Evolutionary conservation across 2,888 invertebrate species (phyloP), one percentile per base, ranked within the genome.

Genomic region (Nowickia ferox): DNA sequence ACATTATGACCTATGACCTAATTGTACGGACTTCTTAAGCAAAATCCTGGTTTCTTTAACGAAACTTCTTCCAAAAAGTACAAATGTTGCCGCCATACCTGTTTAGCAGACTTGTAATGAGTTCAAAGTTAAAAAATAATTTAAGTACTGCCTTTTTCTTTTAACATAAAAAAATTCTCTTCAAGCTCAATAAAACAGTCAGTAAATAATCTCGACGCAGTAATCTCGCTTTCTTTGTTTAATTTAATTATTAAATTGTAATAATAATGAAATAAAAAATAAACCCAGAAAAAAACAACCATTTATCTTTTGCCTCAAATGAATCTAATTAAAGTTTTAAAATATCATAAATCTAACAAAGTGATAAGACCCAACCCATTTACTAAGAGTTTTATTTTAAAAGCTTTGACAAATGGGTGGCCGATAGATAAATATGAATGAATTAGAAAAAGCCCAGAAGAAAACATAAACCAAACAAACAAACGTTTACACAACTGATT

Each of bases 281-380:
- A 30, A 22, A 48, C 19, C 44, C 55, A 42, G 5, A 30, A 57
- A 42, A 30, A 30, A 30, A 6, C 6, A 30, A 30, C n/a, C 1
- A 48, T 51, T n/a, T 15, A 17, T 59, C 17, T 42, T 69, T 42
- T 63, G 0, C 10, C n/a, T 8, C 22, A 69, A 79, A 48, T 55
- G 69, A 65, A 71, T 82, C n/a, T 71, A 71, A 72, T 77, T 66
- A 77, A 57, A 59, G 11, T 59, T 51, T 46, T 17, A 38, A 42
- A 75, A 65, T 53, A 71, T 71, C 42, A 77, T 77, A 71, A 77
- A 83, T 83, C 65, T 77, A 15, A 72, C 38, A 71, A 55, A 53
- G 40, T 66, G 77, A 77, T 77, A 77, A 77, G 77, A 63, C 30
- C 40, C 9, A 57, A 38, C 15, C 65, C 71, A 69, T 77, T 81